These are phyloP conservation scores for Riparia riparia DNA, from an alignment of 2,113 vertebrate species.

Conservation along the genomic window DNA sequence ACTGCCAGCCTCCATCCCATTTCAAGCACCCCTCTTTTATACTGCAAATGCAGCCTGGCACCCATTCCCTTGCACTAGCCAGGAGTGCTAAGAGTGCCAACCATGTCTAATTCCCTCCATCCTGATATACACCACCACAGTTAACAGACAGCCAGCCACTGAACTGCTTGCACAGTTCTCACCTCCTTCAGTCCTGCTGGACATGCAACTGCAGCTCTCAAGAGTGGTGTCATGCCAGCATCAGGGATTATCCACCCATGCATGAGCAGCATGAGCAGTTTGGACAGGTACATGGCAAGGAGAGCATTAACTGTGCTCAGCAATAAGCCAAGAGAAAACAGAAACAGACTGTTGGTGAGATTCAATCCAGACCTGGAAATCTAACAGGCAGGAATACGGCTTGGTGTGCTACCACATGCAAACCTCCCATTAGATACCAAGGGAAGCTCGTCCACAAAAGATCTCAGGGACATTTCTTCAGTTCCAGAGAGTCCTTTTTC, in stretches of 20 bases:
- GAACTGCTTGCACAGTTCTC: neutral
- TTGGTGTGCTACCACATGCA: neutral
- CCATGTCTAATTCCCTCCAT: neutral
- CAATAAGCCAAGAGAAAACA: neutral
- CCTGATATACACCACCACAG: neutral
- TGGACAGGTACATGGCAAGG: neutral
- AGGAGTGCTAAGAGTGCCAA: neutral
- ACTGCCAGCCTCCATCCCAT: neutral
- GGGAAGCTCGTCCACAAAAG: neutral
- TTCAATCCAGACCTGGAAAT: neutral
- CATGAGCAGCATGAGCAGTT: neutral
- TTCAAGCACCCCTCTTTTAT: neutral
- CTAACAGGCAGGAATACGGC: neutral
- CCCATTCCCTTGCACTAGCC: neutral
- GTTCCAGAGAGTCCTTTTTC: neutral
- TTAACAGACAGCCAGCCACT: neutral
- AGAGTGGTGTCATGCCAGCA: neutral
- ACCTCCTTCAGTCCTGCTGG: neutral
- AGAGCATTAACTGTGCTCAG: neutral
- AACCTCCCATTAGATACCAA: neutral
- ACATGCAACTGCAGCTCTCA: neutral
- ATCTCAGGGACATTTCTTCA: neutral
- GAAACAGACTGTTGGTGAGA: neutral
- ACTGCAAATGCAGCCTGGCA: neutral
- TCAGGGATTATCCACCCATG: neutral